Evolutionary conservation across 1,140 invertebrate genomes (phyloP).

Genomic region (Drosophila busckii): DNA sequence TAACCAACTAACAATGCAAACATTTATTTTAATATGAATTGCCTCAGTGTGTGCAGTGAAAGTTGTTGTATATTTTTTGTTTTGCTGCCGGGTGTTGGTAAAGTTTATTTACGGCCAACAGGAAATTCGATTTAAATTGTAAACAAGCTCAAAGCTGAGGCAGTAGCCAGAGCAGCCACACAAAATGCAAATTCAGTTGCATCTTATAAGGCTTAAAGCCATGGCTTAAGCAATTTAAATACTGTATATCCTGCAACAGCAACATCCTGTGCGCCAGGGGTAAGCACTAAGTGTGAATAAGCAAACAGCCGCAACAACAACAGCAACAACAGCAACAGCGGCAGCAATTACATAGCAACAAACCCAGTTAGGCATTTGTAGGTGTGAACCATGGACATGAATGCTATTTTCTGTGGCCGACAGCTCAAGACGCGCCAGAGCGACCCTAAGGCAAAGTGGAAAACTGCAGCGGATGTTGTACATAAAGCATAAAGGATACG

Average conservation of each 20-base stretch:
- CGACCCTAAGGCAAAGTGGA: no score
- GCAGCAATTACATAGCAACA: constrained; percentile 53
- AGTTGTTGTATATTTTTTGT: constrained; percentile 22
- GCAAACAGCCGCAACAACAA: constrained; percentile 41
- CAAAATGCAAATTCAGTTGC: constrained; percentile 58
- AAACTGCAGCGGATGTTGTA: constrained; percentile 57
- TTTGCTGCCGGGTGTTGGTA: constrained; percentile 25
- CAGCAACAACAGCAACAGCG: constrained; percentile 54
- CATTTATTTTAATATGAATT: no score
- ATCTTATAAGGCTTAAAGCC: constrained; percentile 48
- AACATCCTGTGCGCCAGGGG: constrained; percentile 55
- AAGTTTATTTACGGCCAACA: constrained; percentile 59
- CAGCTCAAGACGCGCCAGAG: not conserved
- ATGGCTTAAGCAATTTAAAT: constrained; percentile 62
- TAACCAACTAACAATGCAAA: no score
- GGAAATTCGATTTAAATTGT: constrained; percentile 76
- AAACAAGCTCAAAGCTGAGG: constrained; percentile 47
- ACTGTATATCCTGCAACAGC: constrained; percentile 70
- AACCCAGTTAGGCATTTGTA: constrained; percentile 31
- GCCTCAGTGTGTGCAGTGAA: no score
- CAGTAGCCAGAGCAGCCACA: not conserved
- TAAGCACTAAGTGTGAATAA: constrained; percentile 53
- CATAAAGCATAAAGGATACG: constrained; percentile 68
- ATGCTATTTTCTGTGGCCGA: constrained; percentile 1
- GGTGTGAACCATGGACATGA: constrained; percentile 46